Percentiles rank a stretch among this genome's conserved stretches.
phyloP scores from a whole-genome alignment of 2,113 vertebrate genomes.

The Sula dactylatra region DNA sequence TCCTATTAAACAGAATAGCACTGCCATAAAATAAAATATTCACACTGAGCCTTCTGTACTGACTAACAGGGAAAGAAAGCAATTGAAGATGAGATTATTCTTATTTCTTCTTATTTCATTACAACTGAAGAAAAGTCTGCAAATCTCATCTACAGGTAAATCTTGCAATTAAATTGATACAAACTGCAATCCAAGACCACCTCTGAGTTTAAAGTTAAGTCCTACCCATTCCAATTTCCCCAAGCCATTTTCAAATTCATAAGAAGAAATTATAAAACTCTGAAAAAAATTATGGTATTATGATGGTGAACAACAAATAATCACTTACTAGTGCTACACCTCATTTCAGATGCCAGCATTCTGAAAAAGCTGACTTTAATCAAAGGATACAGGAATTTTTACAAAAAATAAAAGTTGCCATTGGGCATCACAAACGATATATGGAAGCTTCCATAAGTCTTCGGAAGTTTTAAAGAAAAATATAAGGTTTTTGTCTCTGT shows the following conservation, averaged over 20 bases:
- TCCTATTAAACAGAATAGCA: background rate
- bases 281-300: background rate
- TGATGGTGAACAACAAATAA: background rate
- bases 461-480: background rate
- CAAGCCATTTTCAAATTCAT: background rate
- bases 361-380: background rate
- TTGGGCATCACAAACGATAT: background rate
- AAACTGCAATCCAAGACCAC: background rate
- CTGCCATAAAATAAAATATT: background rate
- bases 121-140: background rate
- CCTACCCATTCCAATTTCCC: background rate
- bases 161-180: background rate
- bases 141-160: background rate
- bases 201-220: background rate
- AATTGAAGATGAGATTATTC: background rate
- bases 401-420: background rate
- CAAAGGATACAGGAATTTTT: background rate
- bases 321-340: background rate
- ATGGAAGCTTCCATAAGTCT: background rate
- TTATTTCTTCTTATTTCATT: background rate
- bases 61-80: background rate
- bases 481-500: background rate
- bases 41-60: background rate
- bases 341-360: background rate
- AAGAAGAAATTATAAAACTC: background rate